Evolutionary conservation across 2,113 vertebrate species (phyloP), one percentile per base, ranked within the genome.

Genomic region (Chrysemys picta): DNA sequence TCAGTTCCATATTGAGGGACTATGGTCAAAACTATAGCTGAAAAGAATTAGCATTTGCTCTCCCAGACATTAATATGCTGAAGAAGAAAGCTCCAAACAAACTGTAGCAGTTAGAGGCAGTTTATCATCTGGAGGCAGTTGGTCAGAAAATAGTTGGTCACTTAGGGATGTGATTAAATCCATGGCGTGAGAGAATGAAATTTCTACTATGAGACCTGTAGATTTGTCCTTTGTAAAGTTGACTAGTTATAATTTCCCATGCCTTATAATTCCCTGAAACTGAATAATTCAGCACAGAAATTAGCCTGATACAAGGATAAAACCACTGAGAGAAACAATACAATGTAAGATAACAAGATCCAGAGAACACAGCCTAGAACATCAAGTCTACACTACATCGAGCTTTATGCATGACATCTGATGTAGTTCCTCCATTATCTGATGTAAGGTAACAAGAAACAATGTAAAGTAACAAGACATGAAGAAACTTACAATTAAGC

Each of bases 401-500:
- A 72, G n/a, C 10, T 72, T 72, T 72, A 38, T 38, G n/a, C 19
- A 72, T 38, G n/a, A 72, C n/a, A 38, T 69, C 16, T 19, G 35
- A 69, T 69, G 35, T 69, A 69, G 4, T n/a, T 69, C 35, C 62
- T 69, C 7, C 62, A 69, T 72, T 72, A 38, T 22, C n/a, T 38
- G n/a, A 72, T 5, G 21, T 72, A 72, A n/a, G 19, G 35, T n/a
- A 69, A 69, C 65, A 72, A 72, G 19, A 72, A 83, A 2, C 1
- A 35, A 22, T 89, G 14, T 52, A 12, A 93, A 91, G 3, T 4
- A 56, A 5, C 42, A 29, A 52, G 8, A 52, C 11, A 11, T 12
- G 29, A 86, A 90, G 24, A 49, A 11, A 13, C 1, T 2, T 1
- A 7, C 1, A 80, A 35, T 0, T 47, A 42, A 10, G 0, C 25